Conservation (phyloP, 2,113 vertebrate species). For the Gnathochromis pfefferi region DNA sequence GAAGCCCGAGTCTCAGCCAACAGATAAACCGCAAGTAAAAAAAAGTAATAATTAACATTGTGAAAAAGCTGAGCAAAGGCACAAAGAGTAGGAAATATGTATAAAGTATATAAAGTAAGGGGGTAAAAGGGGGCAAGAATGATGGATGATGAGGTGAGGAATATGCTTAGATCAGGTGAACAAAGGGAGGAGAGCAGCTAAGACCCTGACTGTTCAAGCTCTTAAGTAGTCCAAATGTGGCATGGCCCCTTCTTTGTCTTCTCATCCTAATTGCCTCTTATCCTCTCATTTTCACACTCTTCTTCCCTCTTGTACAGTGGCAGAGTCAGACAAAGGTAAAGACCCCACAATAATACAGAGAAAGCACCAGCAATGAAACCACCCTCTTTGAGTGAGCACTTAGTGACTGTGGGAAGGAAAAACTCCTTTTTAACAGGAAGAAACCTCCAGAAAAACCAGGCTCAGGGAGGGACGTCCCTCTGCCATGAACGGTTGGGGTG, state of each 20-base stretch:
- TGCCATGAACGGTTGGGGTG: background rate
- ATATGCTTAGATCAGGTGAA: background rate
- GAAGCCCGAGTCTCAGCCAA: slow-evolving; percentile 40
- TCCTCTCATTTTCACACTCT: background rate
- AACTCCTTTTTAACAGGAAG: background rate
- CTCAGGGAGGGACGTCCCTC: background rate
- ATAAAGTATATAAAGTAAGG: background rate
- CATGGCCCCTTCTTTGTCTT: background rate
- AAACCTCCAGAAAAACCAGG: background rate
- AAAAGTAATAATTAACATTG: slow-evolving; percentile 35
- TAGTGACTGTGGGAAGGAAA: background rate
- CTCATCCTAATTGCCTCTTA: slow-evolving; percentile 5
- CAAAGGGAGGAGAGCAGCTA: background rate
- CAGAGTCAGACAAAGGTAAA: background rate
- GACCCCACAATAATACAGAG: background rate
- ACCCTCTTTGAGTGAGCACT: background rate
- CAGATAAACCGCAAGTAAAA: slow-evolving; percentile 36
- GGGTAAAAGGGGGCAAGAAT: background rate
- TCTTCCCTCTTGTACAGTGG: background rate
- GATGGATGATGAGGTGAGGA: background rate
- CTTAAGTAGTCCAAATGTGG: slow-evolving; percentile 1
- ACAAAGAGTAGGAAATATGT: background rate
- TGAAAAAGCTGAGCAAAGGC: background rate
- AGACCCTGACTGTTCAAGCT: background rate
- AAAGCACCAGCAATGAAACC: background rate